These are phyloP conservation scores for Ornithorhynchus anatinus DNA, from an alignment of 2,113 vertebrate species.

Conservation along the genomic window DNA sequence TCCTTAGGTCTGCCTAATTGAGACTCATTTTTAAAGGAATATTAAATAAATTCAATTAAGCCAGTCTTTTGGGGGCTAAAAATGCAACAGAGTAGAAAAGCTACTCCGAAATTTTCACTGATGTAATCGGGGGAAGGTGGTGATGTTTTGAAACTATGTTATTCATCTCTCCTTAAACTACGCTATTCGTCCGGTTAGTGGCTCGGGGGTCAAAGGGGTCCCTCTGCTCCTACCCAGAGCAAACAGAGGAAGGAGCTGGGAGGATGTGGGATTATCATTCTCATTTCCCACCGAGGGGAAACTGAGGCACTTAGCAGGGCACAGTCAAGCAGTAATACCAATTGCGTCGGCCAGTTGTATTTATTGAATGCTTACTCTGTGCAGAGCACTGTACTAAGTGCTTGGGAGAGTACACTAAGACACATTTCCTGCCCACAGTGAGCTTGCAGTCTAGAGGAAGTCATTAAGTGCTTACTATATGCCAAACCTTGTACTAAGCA, in stretches of 20 bases:
- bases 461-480: no score
- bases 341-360: no score
- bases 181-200: neutral
- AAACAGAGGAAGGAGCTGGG: neutral
- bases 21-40: constrained; percentile 66
- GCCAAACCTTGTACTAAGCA: no score
- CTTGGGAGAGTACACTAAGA: no score
- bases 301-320: no score
- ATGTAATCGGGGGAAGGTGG: neutral
- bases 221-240: neutral
- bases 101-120: constrained; percentile 54
- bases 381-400: no score
- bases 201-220: neutral
- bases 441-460: no score
- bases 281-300: no score
- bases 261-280: neutral
- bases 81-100: constrained; percentile 31
- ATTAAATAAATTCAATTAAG: constrained; percentile 77
- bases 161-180: neutral
- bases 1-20: constrained; percentile 68
- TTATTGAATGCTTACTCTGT: no score
- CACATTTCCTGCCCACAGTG: no score
- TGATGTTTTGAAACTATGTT: constrained; percentile 2
- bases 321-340: no score
- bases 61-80: constrained; percentile 50